A percentile compares a stretch with the other conserved stretches of the same genome.
Evolutionary conservation across 1,140 invertebrate genomes (phyloP).

Genomic region (Magallana ariakensis): DNA sequence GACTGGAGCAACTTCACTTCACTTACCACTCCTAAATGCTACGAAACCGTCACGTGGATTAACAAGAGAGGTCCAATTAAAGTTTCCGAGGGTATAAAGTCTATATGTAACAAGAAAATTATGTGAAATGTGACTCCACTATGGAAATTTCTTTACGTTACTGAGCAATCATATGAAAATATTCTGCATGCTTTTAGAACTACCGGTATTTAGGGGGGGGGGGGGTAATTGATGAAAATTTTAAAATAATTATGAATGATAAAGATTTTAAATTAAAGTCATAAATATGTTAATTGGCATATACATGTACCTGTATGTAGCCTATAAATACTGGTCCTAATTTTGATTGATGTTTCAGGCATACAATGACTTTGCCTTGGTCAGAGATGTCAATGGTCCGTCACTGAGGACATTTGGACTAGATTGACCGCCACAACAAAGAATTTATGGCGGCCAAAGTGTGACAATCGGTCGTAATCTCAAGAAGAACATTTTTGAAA

Average conservation of each 20-base stretch:
- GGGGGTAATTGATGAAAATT: too few species aligned
- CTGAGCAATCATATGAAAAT: background rate
- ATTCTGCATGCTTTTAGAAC: background rate
- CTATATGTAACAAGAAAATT: too few species aligned
- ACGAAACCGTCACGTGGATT: conserved; percentile 82
- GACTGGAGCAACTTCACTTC: conserved; percentile 64
- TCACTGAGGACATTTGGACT: background rate
- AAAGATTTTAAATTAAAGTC: too few species aligned
- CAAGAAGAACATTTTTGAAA: background rate
- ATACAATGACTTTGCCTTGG: background rate
- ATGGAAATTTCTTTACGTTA: too few species aligned
- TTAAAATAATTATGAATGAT: too few species aligned
- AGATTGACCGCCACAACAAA: conserved; percentile 15
- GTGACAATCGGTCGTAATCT: background rate
- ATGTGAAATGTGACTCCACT: too few species aligned
- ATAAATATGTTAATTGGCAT: background rate
- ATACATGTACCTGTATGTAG: too few species aligned
- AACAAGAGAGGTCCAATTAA: conserved; percentile 79
- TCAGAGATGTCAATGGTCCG: background rate
- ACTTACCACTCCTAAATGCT: conserved; percentile 71
- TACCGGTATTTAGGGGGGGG: too few species aligned
- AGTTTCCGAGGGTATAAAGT: conserved; percentile 24
- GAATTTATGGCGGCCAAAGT: background rate
- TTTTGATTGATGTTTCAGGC: background rate
- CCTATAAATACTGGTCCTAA: too few species aligned